Percentiles rank a stretch among this genome's conserved stretches.
Evolutionary conservation across 2,797 vertebrate species (phyloP).

Genomic region (Sebastes steindachneri): DNA sequence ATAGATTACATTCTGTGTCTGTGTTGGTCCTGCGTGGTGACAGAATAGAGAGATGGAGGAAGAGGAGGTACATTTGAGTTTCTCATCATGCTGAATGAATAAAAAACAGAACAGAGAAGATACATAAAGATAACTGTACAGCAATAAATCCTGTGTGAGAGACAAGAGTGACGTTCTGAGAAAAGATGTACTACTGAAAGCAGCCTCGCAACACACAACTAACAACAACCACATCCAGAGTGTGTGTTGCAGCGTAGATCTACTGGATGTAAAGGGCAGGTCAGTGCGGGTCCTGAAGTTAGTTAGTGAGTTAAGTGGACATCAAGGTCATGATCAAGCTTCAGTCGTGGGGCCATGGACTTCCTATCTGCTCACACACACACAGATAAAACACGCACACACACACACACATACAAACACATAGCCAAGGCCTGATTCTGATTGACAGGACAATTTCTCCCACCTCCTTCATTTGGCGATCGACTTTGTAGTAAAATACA

Average conservation of each 20-base stretch:
- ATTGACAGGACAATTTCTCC: constrained; percentile 73
- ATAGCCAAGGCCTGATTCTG: constrained; percentile 64
- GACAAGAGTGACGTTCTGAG: background rate
- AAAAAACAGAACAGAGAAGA: background rate
- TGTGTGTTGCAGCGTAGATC: background rate
- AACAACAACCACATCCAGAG: background rate
- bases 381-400: constrained; percentile 1
- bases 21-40: background rate
- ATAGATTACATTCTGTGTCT: too few relatives aligned
- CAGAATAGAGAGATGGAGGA: background rate
- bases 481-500: constrained; percentile 69
- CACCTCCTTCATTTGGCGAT: constrained; percentile 53
- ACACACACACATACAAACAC: constrained; percentile 20
- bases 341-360: constrained; percentile 12
- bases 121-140: background rate
- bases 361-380: constrained; percentile 6
- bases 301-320: constrained; percentile 65
- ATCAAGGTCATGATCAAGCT: constrained; percentile 78
- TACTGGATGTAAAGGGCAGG: constrained; percentile 33
- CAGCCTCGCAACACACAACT: background rate
- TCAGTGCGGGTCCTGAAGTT: constrained; percentile 44
- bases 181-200: background rate
- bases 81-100: background rate
- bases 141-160: background rate
- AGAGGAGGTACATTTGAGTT: background rate